phyloP scores from a whole-genome alignment of 1,140 invertebrate species.

The Drosophila azteca region DNA sequence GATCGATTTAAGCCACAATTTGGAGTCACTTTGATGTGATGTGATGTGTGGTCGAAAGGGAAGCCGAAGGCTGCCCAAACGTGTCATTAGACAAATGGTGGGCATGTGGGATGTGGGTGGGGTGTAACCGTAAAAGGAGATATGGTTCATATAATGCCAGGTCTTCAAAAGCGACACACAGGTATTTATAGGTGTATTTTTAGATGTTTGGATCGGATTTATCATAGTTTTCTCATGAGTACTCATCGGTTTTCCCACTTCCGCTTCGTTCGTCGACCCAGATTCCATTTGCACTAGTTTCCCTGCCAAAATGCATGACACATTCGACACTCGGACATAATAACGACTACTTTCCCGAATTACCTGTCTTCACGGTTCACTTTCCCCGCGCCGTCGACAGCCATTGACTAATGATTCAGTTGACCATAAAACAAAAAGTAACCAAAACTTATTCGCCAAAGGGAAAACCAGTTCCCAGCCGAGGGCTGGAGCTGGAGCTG shows the following conservation, averaged over 20 bases:
- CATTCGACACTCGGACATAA: slow-evolving; percentile 23
- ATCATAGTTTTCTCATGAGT: too few relatives aligned
- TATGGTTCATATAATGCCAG: too few relatives aligned
- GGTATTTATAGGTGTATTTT: too few relatives aligned
- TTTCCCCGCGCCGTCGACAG: slow-evolving; percentile 62
- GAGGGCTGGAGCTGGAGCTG: background rate
- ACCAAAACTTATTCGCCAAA: slow-evolving; percentile 9
- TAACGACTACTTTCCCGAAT: slow-evolving; percentile 54
- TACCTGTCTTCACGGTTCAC: slow-evolving; percentile 54
- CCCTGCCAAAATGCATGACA: slow-evolving; percentile 2
- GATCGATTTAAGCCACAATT: slow-evolving; percentile 54
- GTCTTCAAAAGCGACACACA: too few relatives aligned
- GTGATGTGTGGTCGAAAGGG: slow-evolving; percentile 52
- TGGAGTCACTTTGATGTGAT: slow-evolving; percentile 57
- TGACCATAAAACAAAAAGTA: slow-evolving; percentile 56
- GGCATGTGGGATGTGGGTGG: slow-evolving; percentile 2
- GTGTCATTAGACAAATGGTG: slow-evolving; percentile 54
- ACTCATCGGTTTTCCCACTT: too few relatives aligned
- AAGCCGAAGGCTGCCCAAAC: slow-evolving; percentile 24
- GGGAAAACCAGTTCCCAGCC: slow-evolving; percentile 59
- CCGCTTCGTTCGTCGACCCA: too few relatives aligned
- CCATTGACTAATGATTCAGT: slow-evolving; percentile 72
- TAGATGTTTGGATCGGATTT: too few relatives aligned
- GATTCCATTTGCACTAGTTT: too few relatives aligned
- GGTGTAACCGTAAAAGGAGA: slow-evolving; percentile 17